Base-by-base conservation (phyloP, 2,888 invertebrate genomes). In the Lucinisca nassula region DNA sequence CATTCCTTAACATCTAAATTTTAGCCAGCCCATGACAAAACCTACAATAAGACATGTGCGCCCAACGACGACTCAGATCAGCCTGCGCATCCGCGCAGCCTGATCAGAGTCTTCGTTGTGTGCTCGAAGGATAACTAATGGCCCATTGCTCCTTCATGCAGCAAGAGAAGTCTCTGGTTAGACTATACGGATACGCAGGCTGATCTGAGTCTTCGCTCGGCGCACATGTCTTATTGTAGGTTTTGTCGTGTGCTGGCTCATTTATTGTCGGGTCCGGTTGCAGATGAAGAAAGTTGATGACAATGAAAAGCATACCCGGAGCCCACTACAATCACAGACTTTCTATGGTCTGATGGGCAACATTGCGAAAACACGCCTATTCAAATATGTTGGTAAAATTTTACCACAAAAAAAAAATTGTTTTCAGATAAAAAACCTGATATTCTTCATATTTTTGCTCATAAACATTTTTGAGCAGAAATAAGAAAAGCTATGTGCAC, bases 1-100 rank as follows among this genome's bases (percentile, higher is more conserved):
- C 87, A 82, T 21, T 17, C 40, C 24, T 45, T 74, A n/a, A 74
- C 74, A 74, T 45, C 74, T 49, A 49, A 67, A 67, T 67, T 67
- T 67, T 1, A 10, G 21, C 35, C 12, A 2, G 1, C 35, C 30
- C 30, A 30, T 6, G 30, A 27, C 6, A 30, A 30, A 61, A 61
- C n/a, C n/a, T n/a, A n/a, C n/a, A n/a, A n/a, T n/a, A n/a, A n/a
- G n/a, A n/a, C n/a, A n/a, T n/a, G n/a, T n/a, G 32, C 10, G 4
- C 27, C 27, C 2, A 10, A 24, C 10, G 24, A 8, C 32, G 8
- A 30, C 1, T 61, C 6, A 8, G 61, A 6, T 27, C 61, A 30
- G 55, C 21, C 21, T n/a, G n/a, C n/a, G n/a, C 55, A 55, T 55
- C 55, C n/a, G 55, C 17, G 55, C n/a, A 55, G 10, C n/a, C 21